Base-by-base conservation (phyloP, 1,140 invertebrate species). In the Venturia canescens region DNA sequence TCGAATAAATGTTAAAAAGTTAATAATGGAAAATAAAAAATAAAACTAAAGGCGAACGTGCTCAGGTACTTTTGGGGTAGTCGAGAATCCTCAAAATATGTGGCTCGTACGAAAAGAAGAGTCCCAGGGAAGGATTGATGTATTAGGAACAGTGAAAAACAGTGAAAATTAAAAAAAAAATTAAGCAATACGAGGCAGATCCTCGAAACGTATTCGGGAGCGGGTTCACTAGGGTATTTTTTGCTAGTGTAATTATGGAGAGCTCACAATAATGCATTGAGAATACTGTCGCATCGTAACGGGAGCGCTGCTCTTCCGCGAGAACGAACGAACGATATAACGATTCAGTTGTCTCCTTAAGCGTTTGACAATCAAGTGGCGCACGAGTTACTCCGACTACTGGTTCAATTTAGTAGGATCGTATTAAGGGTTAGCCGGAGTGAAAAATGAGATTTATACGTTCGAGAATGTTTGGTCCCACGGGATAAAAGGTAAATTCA, bases 301-400 rank as follows among this genome's bases (percentile, higher is more conserved):
- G 15, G 0, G 16, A 9, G 44, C 44, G 18, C 1, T 21, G 1
- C 11, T 50, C 44, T 27, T 21, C 1, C 34, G 71, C 23, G 53
- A 74, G 48, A 60, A 60, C 23, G 27, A 60, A 60, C 23, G 27
- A 77, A 77, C 75, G 75, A 72, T 31, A 63, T 63, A 78, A 82
- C 83, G 83, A 87, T 87, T 83, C 81, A 87, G 79, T 82, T 77
- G 74, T 84, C 83, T 80, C 85, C 86, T 83, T 87, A 87, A 87
- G 86, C 76, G 79, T 67, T 71, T 77, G 81, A 87, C 80, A 83
- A 84, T 83, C 71, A 78, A 26, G 26, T 16, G 50, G 53, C 3
- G 21, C 48, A 38, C 27, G 26, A 11, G 31, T 66, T 44, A 76
- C 29, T n/a, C 4, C 21, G 5, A 34, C 31, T 66, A 44, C 15